phyloP scores from a whole-genome alignment of 2,113 vertebrate species.

The Zeus faber region DNA sequence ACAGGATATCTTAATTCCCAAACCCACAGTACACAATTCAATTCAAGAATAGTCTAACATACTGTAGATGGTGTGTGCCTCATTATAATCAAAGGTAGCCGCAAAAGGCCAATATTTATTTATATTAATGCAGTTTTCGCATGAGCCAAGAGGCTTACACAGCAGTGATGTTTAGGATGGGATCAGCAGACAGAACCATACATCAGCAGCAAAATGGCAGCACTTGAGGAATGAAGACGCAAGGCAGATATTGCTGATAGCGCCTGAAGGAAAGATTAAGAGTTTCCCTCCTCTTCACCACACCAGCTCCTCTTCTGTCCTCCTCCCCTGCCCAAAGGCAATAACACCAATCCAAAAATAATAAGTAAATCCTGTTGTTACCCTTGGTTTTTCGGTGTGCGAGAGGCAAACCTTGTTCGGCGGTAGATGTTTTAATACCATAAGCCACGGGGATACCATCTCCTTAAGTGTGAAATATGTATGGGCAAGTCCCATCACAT shows the following conservation, averaged over 20 bases:
- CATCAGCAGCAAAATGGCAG: constrained; percentile 34
- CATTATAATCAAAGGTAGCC: no score
- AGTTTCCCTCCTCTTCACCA: constrained; percentile 28
- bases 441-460: background rate
- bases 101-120: no score
- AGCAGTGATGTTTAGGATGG: no score
- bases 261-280: constrained; percentile 58
- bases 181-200: constrained; percentile 8
- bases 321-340: constrained; percentile 32
- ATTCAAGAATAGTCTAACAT: no score
- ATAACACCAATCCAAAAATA: no score
- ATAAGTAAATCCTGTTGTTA: constrained; percentile 48
- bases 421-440: background rate
- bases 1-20: no score
- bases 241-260: constrained; percentile 37
- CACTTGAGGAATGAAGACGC: constrained; percentile 51
- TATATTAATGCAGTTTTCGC: no score
- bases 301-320: constrained; percentile 26
- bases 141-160: no score
- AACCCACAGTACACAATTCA: no score
- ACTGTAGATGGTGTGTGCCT: no score
- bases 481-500: background rate
- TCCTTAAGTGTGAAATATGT: background rate
- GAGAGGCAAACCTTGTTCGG: constrained; percentile 16
- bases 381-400: constrained; percentile 33